phyloP scores from a whole-genome alignment of 2,888 invertebrate genomes.

The Erebia epiphron region DNA sequence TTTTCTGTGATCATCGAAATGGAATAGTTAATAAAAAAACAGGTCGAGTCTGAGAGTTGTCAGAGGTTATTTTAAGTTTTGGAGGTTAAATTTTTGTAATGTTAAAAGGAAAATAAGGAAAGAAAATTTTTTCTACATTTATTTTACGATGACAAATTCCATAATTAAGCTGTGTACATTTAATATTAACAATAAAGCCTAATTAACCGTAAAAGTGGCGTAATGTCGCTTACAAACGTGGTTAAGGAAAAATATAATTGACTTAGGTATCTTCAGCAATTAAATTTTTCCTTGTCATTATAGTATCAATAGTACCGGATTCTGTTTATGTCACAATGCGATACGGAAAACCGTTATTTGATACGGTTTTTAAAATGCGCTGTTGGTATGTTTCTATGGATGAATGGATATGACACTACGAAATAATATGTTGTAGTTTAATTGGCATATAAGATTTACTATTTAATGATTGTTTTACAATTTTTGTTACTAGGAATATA shows the following conservation, averaged over 20 bases:
- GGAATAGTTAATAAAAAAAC: slow-evolving; percentile 67
- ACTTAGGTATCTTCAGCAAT: slow-evolving; percentile 29
- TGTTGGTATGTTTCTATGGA: slow-evolving; percentile 61
- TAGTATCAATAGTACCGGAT: slow-evolving; percentile 79
- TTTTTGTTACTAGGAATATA: slow-evolving; percentile 66
- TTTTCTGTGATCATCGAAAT: slow-evolving; percentile 78
- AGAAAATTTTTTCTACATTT: slow-evolving; percentile 74
- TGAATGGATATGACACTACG: slow-evolving; percentile 65
- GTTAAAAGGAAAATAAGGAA: slow-evolving; percentile 55
- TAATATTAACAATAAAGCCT: slow-evolving; percentile 66
- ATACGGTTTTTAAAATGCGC: slow-evolving; percentile 59
- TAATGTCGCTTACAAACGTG: slow-evolving; percentile 40
- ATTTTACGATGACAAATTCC: slow-evolving; percentile 74
- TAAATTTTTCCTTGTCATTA: slow-evolving; percentile 52
- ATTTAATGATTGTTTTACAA: slow-evolving; percentile 60
- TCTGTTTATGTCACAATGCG: slow-evolving; percentile 58
- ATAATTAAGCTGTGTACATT: slow-evolving; percentile 80
- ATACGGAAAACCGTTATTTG: slow-evolving; percentile 46
- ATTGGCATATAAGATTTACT: slow-evolving; percentile 65
- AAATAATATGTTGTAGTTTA: slow-evolving; percentile 57
- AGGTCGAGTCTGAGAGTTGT: slow-evolving; percentile 71
- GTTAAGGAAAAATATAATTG: slow-evolving; percentile 41
- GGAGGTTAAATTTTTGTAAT: slow-evolving; percentile 69
- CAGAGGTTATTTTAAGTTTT: slow-evolving; percentile 76
- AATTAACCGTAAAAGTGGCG: slow-evolving; percentile 60